Percentiles rank a stretch among this genome's conserved stretches.
Evolutionary conservation across 2,797 vertebrate species (phyloP).

Genomic region (Leptodactylus fallax): DNA sequence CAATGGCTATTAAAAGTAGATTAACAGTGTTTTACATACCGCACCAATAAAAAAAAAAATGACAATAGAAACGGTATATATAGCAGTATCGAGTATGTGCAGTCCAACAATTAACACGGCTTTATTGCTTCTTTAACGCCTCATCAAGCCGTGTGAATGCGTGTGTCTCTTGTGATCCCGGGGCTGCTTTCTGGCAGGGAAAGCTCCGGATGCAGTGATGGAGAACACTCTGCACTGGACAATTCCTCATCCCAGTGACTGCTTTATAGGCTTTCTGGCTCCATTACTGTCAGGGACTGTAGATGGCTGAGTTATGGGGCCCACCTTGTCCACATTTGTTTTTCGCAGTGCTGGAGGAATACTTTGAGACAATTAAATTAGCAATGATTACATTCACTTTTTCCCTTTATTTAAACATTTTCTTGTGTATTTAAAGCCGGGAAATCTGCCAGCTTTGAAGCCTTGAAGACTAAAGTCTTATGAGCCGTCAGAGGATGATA

Average conservation of each 20-base stretch:
- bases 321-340: conserved; percentile 61
- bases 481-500: conserved; percentile 51
- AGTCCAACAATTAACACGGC: conserved; percentile 37
- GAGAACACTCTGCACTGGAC: conserved; percentile 50
- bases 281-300: conserved; percentile 58
- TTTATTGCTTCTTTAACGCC: conserved; percentile 43
- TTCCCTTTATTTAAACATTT: conserved; percentile 61
- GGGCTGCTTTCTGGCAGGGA: not conserved
- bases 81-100: not conserved
- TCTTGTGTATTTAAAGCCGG: conserved; percentile 58
- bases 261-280: conserved; percentile 59
- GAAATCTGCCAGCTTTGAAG: conserved; percentile 51
- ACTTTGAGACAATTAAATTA: conserved; percentile 61
- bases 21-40: not conserved
- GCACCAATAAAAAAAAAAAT: not conserved
- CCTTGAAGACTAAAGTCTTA: conserved; percentile 55
- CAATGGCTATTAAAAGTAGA: not conserved
- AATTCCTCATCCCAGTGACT: conserved; percentile 57
- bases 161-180: conserved; percentile 21
- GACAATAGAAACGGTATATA: not conserved
- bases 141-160: conserved; percentile 13
- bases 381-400: conserved; percentile 54
- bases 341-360: conserved; percentile 56
- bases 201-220: conserved; percentile 31
- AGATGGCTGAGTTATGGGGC: conserved; percentile 59